Evolutionary conservation across 1,140 invertebrate species (phyloP), one percentile per base, ranked within the genome.

Genomic region (Sinella curviseta): DNA sequence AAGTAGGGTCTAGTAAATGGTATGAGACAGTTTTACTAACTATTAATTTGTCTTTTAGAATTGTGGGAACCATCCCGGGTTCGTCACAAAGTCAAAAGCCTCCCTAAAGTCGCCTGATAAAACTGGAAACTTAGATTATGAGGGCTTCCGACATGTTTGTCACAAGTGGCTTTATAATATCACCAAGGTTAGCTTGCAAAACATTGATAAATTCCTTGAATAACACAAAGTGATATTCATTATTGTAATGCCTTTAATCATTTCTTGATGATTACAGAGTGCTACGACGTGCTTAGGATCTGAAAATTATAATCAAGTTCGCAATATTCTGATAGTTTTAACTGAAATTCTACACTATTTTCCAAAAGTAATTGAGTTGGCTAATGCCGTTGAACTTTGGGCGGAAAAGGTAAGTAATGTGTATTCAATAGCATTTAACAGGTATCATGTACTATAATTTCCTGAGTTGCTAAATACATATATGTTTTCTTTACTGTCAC

Each of bases 121-220:
- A 80, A 89, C 94, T 85, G 96, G 98, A 86, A 94, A 97, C 87
- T 94, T 99, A 36, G 96, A 97, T 84, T 99, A 95, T 87, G 97
- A 99, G 89, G 99, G 99, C 86, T 99, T 97, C 87, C 90, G 97
- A 74, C 97, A 99, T 85, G 96, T 99, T 1, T 98, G 96, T 86
- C 96, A 99, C 86, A 99, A 99, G 85, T 99, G 97, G 97, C 97
- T 99, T 87, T 99, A 97, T 87, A 97, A 98, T 89, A 95, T 99
- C 55, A 97, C 97, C 0, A 98, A 97, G 88, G 91, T n/a, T n/a
- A n/a, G n/a, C n/a, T 91, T 48, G 39, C 4, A 48, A 17, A 48
- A 48, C 17, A n/a, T n/a, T n/a, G n/a, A 48, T 48, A 17, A 48
- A n/a, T n/a, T n/a, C n/a, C n/a, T n/a, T 16, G 35, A 20, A 48